Evolutionary conservation across 2,113 vertebrate genomes (phyloP).

Genomic region (Epinephelus cyanopodus): DNA sequence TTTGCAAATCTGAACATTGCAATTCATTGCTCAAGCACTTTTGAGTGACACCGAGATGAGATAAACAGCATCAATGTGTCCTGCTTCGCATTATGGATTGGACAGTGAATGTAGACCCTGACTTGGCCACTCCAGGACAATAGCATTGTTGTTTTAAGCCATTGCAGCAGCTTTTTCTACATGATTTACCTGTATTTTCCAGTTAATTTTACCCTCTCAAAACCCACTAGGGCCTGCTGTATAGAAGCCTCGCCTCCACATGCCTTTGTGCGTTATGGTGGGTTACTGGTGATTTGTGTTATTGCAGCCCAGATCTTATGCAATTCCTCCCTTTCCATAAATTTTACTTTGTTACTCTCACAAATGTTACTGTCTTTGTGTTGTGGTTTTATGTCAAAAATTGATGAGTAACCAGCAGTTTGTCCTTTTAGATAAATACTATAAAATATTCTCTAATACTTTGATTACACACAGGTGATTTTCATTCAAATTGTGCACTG

Average conservation of each 20-base stretch:
- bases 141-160: background rate
- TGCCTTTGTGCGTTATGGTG: background rate
- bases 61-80: background rate
- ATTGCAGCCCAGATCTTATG: background rate
- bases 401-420: background rate
- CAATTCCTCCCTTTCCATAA: background rate
- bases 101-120: background rate
- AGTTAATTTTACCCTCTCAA: background rate
- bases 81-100: background rate
- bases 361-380: background rate
- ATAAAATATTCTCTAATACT: background rate
- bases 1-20: background rate
- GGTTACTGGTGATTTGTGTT: background rate
- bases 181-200: background rate
- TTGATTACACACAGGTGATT: background rate
- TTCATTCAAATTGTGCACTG: background rate
- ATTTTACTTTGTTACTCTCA: background rate
- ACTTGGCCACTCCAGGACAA: background rate
- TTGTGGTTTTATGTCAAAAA: background rate
- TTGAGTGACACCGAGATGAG: background rate
- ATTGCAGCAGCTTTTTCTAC: background rate
- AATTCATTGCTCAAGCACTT: background rate
- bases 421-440: too few species aligned
- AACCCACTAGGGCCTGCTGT: too few species aligned
- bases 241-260: background rate